Base-by-base conservation (phyloP, 2,888 invertebrate genomes). In the Pollenia griseotomentosa region DNA sequence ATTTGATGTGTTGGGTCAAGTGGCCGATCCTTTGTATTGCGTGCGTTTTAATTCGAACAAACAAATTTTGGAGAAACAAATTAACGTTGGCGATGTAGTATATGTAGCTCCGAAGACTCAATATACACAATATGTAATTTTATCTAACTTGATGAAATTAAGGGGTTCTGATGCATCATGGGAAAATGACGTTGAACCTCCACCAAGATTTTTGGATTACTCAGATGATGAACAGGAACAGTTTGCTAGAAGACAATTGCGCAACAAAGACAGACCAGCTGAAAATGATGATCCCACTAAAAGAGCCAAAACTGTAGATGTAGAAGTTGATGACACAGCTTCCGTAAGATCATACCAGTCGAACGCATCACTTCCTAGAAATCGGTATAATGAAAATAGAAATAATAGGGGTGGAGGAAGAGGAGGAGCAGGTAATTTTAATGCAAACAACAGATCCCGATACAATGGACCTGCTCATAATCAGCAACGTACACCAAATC, bases 1-100 rank as follows among this genome's bases (percentile, higher is more conserved):
- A 70, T 98, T 97, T 93, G 99, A 99, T 94, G 97, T 98, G 0
- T 96, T 99, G 92, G 99, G 99, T 14, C 97, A 96, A 71, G 97
- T 99, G 0, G 94, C 95, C 0, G 95, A 96, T 89, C 99, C 99
- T 0, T 95, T 97, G 89, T 99, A 99, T 93, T 96, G 97, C 89
- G 95, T 99, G n/a, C 95, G 98, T 4, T 99, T 99, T 93, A 98
- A 98, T 94, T 96, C 95, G 0, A 92, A 93, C 12, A 95, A 96
- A 75, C 97, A 99, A 91, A 97, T 97, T 74, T 92, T 94, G 66
- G 95, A 95, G 63, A 95, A 95, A 87, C 95, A 95, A 68, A 95
- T 97, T 2, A 92, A 94, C 89, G 93, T 95, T 70, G 97, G 97
- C 70, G 95, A 95, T 92, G 94, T 95, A 10, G 97, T 99, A 6